Base-by-base conservation (phyloP, 2,888 invertebrate genomes). In the Lysandra coridon region DNA sequence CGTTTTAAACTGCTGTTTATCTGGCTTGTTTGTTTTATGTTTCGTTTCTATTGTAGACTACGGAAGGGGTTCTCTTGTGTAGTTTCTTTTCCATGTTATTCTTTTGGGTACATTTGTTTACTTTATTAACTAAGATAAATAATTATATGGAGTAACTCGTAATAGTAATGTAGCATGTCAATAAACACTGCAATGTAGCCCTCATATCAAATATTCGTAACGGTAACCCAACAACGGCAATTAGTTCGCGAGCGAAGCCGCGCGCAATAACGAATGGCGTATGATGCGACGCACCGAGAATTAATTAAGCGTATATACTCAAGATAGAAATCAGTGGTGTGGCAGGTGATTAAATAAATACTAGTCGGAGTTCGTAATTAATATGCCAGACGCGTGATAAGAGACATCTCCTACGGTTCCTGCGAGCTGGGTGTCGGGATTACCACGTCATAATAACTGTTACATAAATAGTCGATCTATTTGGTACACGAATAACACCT, bases 341-440 rank as follows among this genome's bases (percentile, higher is more conserved):
- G 91, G 89, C 92, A 91, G 92, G 92, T 93, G 92, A 92, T 93
- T 92, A 91, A 91, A 92, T 91, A 92, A 92, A 93, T 92, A 92
- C 91, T 91, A 91, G 88, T 91, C 90, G 89, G 89, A 89, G 86
- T 89, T 86, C 87, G 89, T 92, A 91, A 92, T 93, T 93, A 93
- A 92, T 92, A 93, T 93, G 92, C 93, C 91, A 92, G 92, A 90
- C 92, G 92, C 91, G 90, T 84, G 84, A 86, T 87, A 91, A 90
- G 91, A 86, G 88, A 88, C 90, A 89, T 90, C 91, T 91, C 91
- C 85, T 85, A 87, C 87, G 87, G 86, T 88, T 88, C 86, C 89
- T 89, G 88, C 84, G 81, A 83, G 87, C 88, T 88, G 88, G 86
- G 88, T 89, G 83, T 82, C 82, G 85, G 87, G 87, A 89, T 92